Evolutionary conservation across 2,888 invertebrate species (phyloP), one percentile per base, ranked within the genome.

Genomic region (Archips crataeganus): DNA sequence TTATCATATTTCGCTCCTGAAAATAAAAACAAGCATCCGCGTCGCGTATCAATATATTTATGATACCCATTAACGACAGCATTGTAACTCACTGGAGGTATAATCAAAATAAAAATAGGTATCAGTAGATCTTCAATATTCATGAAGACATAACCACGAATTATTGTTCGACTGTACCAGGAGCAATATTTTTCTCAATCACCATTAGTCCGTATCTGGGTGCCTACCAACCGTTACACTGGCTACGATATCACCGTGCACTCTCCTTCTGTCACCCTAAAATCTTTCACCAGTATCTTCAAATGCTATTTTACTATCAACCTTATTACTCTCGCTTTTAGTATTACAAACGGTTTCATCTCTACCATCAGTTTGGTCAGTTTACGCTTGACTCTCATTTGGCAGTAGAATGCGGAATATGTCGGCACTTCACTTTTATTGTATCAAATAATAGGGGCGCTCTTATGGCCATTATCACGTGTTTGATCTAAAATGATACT

Each of bases 401-500:
- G 80, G 92, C 90, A 90, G 89, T 90, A 93, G 93, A 92, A 94
- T 92, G 90, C 91, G 88, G 91, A 94, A 93, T 94, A 94, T 94
- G 93, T 93, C 92, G 92, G 92, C 93, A 94, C 94, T 94, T 94
- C 92, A 92, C 90, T 94, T 94, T 94, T 94, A 94, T 94, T 94
- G 94, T 94, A 94, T 93, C 93, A 90, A 94, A 94, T 94, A 94
- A 94, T 94, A 94, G 93, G 94, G 94, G 94, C 90, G 90, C 93
- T 93, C 94, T 94, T 93, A 93, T 90, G 88, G 90, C 90, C 84
- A 92, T 94, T 94, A 94, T 94, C 94, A 92, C 93, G 94, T 94
- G 94, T 94, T 93, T 93, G 93, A 94, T 94, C 94, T 94, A 92
- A 93, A 94, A 93, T 91, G 94, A 93, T 93, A 93, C 93, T 93